Percentiles rank a stretch among this genome's conserved stretches.
Evolutionary conservation across 2,113 vertebrate species (phyloP).

Genomic region (Arenaria interpres): DNA sequence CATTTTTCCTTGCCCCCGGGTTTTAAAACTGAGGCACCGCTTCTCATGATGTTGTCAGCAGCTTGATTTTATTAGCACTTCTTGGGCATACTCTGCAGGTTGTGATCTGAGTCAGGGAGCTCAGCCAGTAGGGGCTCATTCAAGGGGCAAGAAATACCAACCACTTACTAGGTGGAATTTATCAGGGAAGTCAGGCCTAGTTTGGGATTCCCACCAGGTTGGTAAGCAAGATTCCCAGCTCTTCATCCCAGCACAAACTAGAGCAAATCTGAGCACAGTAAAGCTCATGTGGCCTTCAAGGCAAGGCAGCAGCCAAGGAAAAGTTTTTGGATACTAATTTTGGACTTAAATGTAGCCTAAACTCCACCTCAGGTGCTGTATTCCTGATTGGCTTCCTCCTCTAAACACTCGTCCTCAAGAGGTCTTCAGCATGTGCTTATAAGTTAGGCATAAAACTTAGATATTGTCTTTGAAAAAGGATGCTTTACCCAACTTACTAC

Average conservation of each 20-base stretch:
- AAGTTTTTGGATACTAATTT: not conserved
- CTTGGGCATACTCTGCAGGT: not conserved
- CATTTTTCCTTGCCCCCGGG: not conserved
- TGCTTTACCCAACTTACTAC: not conserved
- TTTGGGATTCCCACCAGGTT: not conserved
- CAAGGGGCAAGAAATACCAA: not conserved
- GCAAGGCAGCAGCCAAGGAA: not conserved
- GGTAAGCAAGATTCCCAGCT: not conserved
- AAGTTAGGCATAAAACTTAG: not conserved
- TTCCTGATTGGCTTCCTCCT: not conserved
- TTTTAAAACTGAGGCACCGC: not conserved
- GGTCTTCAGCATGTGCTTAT: not conserved
- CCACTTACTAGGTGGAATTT: not conserved
- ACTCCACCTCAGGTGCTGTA: not conserved
- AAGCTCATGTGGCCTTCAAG: not conserved
- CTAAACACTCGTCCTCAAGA: not conserved
- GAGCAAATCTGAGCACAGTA: not conserved
- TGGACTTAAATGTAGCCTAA: not conserved
- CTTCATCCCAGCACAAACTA: not conserved
- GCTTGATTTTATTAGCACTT: not conserved
- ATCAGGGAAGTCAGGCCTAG: not conserved
- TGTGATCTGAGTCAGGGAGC: not conserved
- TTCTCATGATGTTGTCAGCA: not conserved
- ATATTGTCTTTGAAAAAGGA: not conserved
- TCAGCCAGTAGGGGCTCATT: not conserved